A percentile compares a stretch with the other conserved stretches of the same genome.
Conservation (phyloP, 2,797 vertebrate species). For the Pseudomugil tenellus region DNA sequence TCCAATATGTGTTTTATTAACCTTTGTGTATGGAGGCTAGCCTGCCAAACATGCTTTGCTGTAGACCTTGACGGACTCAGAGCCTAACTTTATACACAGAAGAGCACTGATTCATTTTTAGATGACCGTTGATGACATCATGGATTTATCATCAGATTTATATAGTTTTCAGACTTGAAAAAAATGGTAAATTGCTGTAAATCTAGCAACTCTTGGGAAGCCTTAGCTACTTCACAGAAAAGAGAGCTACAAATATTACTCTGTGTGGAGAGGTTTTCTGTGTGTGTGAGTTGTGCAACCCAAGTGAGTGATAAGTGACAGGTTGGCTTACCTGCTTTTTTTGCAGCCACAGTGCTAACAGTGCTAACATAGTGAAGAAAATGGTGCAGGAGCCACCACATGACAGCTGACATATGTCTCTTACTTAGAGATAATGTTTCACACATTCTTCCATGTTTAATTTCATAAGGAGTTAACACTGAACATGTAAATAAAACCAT, state of each 20-base stretch:
- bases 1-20: slow-evolving; percentile 38
- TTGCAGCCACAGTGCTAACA: background rate
- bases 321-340: background rate
- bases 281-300: background rate
- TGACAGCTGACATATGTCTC: background rate
- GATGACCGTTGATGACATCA: background rate
- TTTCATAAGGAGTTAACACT: background rate
- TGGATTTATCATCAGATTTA: background rate
- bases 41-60: slow-evolving; percentile 11
- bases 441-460: background rate
- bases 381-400: background rate
- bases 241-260: background rate
- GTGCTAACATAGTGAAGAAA: background rate
- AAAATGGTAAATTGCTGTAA: background rate
- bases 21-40: slow-evolving; percentile 12
- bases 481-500: background rate
- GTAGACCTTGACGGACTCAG: slow-evolving; percentile 7
- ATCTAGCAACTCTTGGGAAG: background rate
- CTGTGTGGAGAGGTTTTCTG: background rate
- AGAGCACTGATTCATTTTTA: background rate
- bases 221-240: background rate
- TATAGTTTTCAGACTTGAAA: background rate
- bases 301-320: no score
- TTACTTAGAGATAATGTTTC: background rate
- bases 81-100: background rate